phyloP scores from a whole-genome alignment of 2,888 invertebrate species.

The Epistrophe grossulariae region DNA sequence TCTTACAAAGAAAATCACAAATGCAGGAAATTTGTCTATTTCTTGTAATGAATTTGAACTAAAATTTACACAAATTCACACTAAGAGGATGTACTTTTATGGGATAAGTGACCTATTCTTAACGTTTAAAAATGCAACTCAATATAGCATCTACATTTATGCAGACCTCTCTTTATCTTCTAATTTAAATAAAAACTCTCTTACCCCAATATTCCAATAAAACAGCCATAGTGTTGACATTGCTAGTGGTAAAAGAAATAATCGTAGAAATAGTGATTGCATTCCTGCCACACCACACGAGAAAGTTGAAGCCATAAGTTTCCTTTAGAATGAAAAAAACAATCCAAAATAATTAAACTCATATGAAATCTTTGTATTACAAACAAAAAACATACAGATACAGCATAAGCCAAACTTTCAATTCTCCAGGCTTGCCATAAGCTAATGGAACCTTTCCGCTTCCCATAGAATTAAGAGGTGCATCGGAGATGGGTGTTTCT shows the following conservation, averaged over 20 bases:
- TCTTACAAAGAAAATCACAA: too few species aligned
- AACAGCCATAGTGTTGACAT: conserved; percentile 92
- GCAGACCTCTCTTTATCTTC: neutral
- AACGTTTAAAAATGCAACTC: too few species aligned
- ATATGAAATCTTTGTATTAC: neutral
- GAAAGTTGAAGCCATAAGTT: conserved; percentile 91
- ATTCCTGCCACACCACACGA: conserved; percentile 91
- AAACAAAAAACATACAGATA: conserved; percentile 85
- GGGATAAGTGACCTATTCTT: too few species aligned
- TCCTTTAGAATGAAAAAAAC: conserved; percentile 84
- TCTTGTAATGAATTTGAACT: too few species aligned
- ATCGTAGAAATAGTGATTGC: conserved; percentile 89
- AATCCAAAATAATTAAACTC: neutral
- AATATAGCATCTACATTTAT: too few species aligned
- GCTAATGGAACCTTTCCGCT: conserved; percentile 89
- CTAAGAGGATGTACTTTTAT: too few species aligned
- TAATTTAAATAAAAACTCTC: conserved; percentile 36
- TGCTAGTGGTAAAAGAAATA: conserved; percentile 90
- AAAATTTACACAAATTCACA: too few species aligned
- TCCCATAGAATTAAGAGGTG: conserved; percentile 85
- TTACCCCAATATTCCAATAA: conserved; percentile 85
- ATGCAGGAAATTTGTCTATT: too few species aligned
- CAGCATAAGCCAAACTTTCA: conserved; percentile 88
- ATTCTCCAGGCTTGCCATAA: conserved; percentile 89
- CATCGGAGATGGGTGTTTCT: conserved; percentile 89